These are phyloP conservation scores for Zoanthus solanderi DNA, from an alignment of 92 coral and sea anemone genomes.

Conservation along the genomic window DNA sequence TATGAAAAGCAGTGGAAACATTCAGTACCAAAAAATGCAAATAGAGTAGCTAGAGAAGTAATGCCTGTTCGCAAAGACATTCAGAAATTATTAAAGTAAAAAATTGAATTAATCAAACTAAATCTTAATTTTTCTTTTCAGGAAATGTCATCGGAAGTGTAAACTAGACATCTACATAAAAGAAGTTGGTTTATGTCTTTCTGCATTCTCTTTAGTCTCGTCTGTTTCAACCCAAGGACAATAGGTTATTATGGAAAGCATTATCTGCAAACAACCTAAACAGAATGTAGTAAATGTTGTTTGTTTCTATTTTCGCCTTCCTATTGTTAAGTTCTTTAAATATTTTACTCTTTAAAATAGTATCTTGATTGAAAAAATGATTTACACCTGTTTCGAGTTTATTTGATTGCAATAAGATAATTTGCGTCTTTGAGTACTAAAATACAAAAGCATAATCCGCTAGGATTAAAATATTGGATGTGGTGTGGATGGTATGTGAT, in stretches of 20 bases:
- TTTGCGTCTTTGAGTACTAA: background rate
- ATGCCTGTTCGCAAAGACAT: background rate
- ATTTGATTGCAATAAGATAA: background rate
- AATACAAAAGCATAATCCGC: background rate
- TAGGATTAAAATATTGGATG: background rate
- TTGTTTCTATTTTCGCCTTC: background rate
- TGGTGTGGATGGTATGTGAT: background rate
- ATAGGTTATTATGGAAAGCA: background rate
- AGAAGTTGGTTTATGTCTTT: background rate
- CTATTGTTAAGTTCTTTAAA: background rate
- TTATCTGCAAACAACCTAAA: background rate
- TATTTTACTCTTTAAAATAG: background rate
- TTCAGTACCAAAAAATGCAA: no score
- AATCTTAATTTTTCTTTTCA: background rate
- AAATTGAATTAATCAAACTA: background rate
- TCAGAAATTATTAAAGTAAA: background rate
- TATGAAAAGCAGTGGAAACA: no score
- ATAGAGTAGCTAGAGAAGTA: background rate
- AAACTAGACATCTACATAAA: background rate
- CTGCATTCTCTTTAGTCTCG: background rate
- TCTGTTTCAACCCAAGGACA: background rate
- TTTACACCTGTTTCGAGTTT: background rate
- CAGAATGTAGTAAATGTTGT: background rate
- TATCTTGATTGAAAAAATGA: background rate
- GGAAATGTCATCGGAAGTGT: constrained; percentile 19